Conservation (phyloP, 2,797 vertebrate genomes). For the Balearica regulorum region DNA sequence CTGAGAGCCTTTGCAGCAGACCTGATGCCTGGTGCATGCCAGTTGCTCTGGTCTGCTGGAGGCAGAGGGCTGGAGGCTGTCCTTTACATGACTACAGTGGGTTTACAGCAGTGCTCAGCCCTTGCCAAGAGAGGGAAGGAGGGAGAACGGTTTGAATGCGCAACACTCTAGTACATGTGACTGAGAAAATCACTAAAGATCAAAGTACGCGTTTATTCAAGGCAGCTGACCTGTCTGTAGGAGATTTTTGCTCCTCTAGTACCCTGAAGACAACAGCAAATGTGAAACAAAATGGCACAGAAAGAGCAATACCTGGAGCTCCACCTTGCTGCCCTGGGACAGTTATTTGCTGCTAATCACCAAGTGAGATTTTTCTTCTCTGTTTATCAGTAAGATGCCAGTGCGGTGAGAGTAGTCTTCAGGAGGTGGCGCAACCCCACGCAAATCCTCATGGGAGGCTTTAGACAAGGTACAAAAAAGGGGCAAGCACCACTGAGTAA, state of each 20-base stretch:
- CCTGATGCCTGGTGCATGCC: fast-evolving
- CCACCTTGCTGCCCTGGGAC: background rate
- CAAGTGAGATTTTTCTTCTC: background rate
- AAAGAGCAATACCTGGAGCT: background rate
- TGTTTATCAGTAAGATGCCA: background rate
- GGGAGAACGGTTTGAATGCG: background rate
- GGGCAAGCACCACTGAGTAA: background rate
- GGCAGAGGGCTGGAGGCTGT: background rate
- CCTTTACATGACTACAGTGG: fast-evolving
- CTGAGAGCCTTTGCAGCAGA: background rate
- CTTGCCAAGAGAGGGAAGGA: background rate
- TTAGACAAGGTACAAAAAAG: background rate
- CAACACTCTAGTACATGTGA: fast-evolving
- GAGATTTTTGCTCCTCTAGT: background rate
- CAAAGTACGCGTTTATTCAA: background rate
- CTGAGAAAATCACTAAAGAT: background rate
- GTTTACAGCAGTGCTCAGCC: background rate
- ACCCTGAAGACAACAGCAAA: background rate
- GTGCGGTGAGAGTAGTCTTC: background rate
- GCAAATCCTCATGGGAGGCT: background rate
- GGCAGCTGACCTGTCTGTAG: background rate
- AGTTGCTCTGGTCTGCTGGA: background rate
- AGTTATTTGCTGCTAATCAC: background rate
- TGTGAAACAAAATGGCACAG: fast-evolving
- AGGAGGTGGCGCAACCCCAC: background rate